phyloP scores from a whole-genome alignment of 2,797 vertebrate genomes.

The Aulostomus chinensis region DNA sequence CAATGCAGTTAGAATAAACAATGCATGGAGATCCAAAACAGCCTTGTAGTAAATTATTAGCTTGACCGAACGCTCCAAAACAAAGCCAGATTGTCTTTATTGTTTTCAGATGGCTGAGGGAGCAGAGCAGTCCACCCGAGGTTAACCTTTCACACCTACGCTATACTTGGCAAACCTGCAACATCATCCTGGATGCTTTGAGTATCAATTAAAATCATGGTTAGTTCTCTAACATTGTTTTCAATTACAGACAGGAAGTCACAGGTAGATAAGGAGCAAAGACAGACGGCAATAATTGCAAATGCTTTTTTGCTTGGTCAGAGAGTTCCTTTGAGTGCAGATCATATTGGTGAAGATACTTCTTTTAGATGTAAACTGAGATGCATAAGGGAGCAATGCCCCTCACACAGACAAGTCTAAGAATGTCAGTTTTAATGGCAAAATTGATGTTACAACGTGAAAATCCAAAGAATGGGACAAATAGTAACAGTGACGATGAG shows the following conservation, averaged over 20 bases:
- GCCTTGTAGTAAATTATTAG: slow-evolving; percentile 2
- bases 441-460: too few relatives aligned
- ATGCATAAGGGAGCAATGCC: not conserved
- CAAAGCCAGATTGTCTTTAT: slow-evolving; percentile 41
- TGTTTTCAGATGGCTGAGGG: slow-evolving; percentile 29
- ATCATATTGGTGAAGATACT: not conserved
- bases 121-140: slow-evolving; percentile 9
- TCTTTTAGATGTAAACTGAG: slow-evolving; percentile 1
- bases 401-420: not conserved
- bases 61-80: slow-evolving; percentile 17
- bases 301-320: slow-evolving; percentile 10
- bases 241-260: not conserved
- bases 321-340: not conserved
- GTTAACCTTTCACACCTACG: slow-evolving; percentile 48
- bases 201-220: slow-evolving; percentile 47
- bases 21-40: slow-evolving; percentile 17
- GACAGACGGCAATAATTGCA: slow-evolving; percentile 4
- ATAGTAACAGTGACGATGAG: not conserved
- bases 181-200: slow-evolving; percentile 11
- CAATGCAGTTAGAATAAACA: slow-evolving; percentile 38
- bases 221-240: not conserved
- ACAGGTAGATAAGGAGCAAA: slow-evolving; percentile 8
- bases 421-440: too few relatives aligned
- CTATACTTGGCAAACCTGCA: not conserved
- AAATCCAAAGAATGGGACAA: not conserved